Conservation (phyloP, 2,888 invertebrate species). For the Nemapogon koenigi region DNA sequence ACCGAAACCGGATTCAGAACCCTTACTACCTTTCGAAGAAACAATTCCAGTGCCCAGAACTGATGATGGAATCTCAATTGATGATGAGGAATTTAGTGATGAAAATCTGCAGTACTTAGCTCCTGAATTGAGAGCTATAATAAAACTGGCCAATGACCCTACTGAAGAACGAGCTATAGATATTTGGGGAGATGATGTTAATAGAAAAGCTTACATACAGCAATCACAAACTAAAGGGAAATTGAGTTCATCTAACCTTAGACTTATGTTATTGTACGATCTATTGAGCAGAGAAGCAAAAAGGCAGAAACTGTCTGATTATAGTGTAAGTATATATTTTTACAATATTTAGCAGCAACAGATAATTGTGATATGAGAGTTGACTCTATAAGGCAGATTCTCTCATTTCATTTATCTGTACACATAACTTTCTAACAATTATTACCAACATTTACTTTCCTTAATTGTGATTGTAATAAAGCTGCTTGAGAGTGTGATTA, state of each 20-base stretch:
- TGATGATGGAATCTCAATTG: slow-evolving; percentile 23
- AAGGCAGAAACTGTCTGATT: slow-evolving; percentile 66
- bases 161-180: slow-evolving; percentile 41
- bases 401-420: too few relatives aligned
- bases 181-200: slow-evolving; percentile 37
- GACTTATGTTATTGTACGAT: slow-evolving; percentile 68
- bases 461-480: too few relatives aligned
- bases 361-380: too few relatives aligned
- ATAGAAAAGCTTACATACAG: slow-evolving; percentile 24
- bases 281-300: slow-evolving; percentile 71
- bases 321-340: slow-evolving; percentile 47
- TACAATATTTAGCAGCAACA: too few relatives aligned
- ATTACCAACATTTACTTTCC: too few relatives aligned
- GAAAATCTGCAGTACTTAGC: slow-evolving; percentile 52
- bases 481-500: too few relatives aligned
- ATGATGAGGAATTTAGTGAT: slow-evolving; percentile 36
- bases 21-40: slow-evolving; percentile 35
- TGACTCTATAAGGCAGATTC: too few relatives aligned
- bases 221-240: slow-evolving; percentile 53
- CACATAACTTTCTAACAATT: too few relatives aligned
- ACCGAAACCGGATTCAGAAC: slow-evolving; percentile 29
- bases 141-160: slow-evolving; percentile 42
- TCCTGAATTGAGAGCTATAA: slow-evolving; percentile 44
- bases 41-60: slow-evolving; percentile 29
- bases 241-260: slow-evolving; percentile 64